Conservation (phyloP, 2,113 vertebrate species). For the Scortum barcoo region DNA sequence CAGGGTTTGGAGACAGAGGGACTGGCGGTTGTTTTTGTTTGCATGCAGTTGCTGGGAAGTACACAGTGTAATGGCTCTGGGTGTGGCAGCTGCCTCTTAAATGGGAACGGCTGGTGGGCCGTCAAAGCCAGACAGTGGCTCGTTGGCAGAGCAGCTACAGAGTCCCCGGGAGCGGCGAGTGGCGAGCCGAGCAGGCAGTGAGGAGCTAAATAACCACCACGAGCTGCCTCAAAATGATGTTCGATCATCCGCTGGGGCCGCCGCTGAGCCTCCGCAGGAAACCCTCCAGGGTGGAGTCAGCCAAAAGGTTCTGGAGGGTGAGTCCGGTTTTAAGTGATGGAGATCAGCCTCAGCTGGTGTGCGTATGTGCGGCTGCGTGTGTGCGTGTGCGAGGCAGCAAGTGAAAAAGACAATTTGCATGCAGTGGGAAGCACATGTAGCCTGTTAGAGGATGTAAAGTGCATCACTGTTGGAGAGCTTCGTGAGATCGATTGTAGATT, state of each 20-base stretch:
- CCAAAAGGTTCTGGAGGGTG: constrained; percentile 92
- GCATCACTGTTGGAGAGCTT: constrained; percentile 22
- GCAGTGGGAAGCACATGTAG: constrained; percentile 2
- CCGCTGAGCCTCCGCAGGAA: constrained; percentile 84
- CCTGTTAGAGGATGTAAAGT: constrained; percentile 25
- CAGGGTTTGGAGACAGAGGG: constrained; percentile 64
- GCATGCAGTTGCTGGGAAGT: constrained; percentile 65
- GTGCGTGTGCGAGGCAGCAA: constrained; percentile 1
- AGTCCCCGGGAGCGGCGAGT: not conserved
- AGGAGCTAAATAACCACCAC: not conserved
- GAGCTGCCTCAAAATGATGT: constrained; percentile 59
- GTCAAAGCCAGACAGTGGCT: constrained; percentile 39
- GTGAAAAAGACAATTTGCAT: not conserved
- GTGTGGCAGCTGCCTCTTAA: constrained; percentile 69
- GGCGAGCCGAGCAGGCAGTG: not conserved
- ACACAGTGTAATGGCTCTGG: constrained; percentile 72
- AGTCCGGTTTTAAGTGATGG: constrained; percentile 70
- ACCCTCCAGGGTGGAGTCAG: constrained; percentile 87
- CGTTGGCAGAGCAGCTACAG: constrained; percentile 26
- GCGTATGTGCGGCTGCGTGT: not conserved
- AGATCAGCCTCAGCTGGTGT: not conserved
- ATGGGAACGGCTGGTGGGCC: constrained; percentile 37
- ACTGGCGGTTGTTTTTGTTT: constrained; percentile 69
- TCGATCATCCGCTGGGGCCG: constrained; percentile 70
- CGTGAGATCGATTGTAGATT: not conserved